Evolutionary conservation across 2,888 invertebrate species (phyloP).

Genomic region (Thymelicus acteon): DNA sequence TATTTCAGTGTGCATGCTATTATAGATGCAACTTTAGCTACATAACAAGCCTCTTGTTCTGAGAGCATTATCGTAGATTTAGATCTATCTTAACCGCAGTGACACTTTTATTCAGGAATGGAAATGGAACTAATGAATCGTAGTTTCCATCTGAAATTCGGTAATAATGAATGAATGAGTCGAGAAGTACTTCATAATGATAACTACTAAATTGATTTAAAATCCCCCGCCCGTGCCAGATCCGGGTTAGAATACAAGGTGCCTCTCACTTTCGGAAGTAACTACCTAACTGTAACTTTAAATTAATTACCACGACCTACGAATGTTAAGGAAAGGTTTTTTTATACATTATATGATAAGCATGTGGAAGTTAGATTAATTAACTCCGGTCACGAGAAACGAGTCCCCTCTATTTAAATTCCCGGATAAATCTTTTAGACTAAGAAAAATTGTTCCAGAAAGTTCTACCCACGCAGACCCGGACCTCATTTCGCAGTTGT

Average conservation of each 20-base stretch:
- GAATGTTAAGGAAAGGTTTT: neutral
- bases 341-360: neutral
- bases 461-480: too few relatives aligned
- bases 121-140: neutral
- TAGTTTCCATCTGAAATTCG: neutral
- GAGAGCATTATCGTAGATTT: too few relatives aligned
- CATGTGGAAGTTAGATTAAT: neutral
- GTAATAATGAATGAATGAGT: conserved; percentile 1
- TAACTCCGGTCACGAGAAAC: too few relatives aligned
- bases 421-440: too few relatives aligned
- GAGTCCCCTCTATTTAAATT: too few relatives aligned
- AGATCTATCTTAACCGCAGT: too few relatives aligned
- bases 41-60: too few relatives aligned
- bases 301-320: conserved; percentile 3
- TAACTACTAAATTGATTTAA: conserved; percentile 1
- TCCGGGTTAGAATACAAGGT: conserved; percentile 6
- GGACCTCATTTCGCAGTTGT: too few relatives aligned
- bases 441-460: too few relatives aligned
- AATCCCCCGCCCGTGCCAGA: neutral
- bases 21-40: too few relatives aligned
- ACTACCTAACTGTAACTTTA: neutral
- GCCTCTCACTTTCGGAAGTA: conserved; percentile 6
- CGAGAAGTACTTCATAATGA: neutral
- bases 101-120: neutral
- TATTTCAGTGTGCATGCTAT: too few relatives aligned